Conservation (phyloP, 2,797 vertebrate species). For the Propithecus deckenii region DNA sequence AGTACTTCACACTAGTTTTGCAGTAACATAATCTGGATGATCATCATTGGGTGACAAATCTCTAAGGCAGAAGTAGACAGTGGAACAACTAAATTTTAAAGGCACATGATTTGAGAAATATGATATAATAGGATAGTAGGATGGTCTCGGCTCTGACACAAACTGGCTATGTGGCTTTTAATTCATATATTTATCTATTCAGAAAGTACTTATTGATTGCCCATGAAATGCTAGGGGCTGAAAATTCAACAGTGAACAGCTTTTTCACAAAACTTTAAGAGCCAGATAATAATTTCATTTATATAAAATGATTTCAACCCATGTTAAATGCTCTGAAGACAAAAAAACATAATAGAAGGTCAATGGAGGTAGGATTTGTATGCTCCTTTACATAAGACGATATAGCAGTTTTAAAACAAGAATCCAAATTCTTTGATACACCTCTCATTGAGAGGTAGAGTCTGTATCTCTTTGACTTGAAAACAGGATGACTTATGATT, state of each 20-base stretch:
- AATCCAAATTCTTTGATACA: neutral
- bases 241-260: neutral
- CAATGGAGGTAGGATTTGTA: neutral
- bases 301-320: neutral
- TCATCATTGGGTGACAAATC: neutral
- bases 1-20: neutral
- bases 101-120: neutral
- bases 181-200: neutral
- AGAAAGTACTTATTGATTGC: neutral
- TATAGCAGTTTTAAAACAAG: neutral
- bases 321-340: neutral
- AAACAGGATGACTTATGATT: neutral
- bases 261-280: conserved; percentile 18
- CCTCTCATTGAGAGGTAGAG: neutral
- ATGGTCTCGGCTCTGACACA: neutral
- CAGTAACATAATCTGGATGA: neutral
- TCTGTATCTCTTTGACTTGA: neutral
- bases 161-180: conserved; percentile 2
- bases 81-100: conserved; percentile 28
- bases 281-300: neutral
- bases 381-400: neutral
- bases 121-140: neutral
- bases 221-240: neutral
- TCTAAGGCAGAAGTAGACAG: neutral
- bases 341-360: neutral